Percentiles rank a stretch among this genome's conserved stretches.
Evolutionary conservation across 2,113 vertebrate genomes (phyloP).

Genomic region (Pygoscelis antarcticus): DNA sequence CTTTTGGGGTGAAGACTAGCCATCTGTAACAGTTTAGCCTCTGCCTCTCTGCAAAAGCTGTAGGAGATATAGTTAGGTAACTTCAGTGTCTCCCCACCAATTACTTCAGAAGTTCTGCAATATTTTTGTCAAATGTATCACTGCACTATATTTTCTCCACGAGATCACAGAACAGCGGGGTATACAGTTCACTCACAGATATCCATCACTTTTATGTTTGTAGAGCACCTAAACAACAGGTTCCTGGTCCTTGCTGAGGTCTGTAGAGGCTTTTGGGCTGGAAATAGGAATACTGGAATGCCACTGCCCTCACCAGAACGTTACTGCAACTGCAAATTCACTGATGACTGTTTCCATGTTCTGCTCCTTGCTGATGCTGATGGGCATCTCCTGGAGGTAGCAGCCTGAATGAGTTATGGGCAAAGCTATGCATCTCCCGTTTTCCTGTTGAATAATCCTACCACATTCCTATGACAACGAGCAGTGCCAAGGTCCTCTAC

Average conservation of each 20-base stretch:
- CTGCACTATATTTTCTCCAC: rapidly evolving
- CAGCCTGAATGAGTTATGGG: not conserved
- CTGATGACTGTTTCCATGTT: not conserved
- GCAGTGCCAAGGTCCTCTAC: not conserved
- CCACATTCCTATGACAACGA: slow-evolving; percentile 42
- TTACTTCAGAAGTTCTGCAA: not conserved
- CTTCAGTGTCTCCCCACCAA: not conserved
- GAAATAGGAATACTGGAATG: not conserved
- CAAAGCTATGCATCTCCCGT: not conserved
- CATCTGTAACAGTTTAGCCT: not conserved
- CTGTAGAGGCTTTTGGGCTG: not conserved
- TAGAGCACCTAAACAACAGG: not conserved
- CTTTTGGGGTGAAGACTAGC: not conserved
- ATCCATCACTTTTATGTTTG: not conserved
- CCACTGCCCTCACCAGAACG: not conserved
- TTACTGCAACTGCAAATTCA: not conserved
- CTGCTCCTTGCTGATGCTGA: not conserved
- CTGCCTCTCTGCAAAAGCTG: not conserved
- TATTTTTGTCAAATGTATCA: not conserved
- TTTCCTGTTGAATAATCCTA: slow-evolving; percentile 11
- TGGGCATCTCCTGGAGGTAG: not conserved
- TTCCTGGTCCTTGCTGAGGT: not conserved
- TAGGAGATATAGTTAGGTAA: not conserved
- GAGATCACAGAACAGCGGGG: not conserved
- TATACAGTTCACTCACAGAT: not conserved